A percentile compares a stretch with the other conserved stretches of the same genome.
These are phyloP conservation scores for Albula glossodonta DNA, from an alignment of 2,113 vertebrate species.

Conservation along the genomic window DNA sequence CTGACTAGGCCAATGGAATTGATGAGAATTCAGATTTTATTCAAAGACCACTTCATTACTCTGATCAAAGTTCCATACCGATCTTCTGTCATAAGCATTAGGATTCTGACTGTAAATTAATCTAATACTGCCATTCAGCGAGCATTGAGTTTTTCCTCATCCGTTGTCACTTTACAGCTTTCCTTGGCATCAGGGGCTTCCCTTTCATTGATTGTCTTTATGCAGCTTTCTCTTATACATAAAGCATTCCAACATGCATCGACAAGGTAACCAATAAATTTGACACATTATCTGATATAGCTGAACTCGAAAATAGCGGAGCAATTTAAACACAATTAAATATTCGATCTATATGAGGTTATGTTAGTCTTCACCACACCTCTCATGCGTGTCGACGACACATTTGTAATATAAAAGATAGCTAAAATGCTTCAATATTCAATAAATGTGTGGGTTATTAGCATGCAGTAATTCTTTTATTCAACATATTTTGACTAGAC, in stretches of 20 bases:
- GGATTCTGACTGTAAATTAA: background rate
- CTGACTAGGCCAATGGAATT: background rate
- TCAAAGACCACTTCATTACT: background rate
- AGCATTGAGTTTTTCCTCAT: background rate
- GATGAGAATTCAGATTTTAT: background rate
- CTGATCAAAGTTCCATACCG: background rate
- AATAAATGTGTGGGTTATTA: background rate
- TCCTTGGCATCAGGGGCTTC: no score
- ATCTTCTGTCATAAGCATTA: background rate
- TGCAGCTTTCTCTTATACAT: background rate
- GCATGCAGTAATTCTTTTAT: background rate
- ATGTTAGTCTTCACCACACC: background rate
- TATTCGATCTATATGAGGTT: background rate
- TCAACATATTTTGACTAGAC: background rate
- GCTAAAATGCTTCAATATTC: background rate
- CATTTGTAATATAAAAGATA: background rate
- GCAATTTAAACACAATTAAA: background rate
- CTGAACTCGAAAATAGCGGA: background rate
- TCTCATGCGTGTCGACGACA: background rate
- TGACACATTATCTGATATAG: background rate
- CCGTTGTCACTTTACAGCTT: no score
- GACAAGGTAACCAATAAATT: background rate
- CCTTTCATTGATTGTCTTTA: no score
- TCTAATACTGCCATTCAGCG: background rate
- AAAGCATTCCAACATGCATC: background rate